Base-by-base conservation (phyloP, 2,888 invertebrate species). In the Eristalis arbustorum region DNA sequence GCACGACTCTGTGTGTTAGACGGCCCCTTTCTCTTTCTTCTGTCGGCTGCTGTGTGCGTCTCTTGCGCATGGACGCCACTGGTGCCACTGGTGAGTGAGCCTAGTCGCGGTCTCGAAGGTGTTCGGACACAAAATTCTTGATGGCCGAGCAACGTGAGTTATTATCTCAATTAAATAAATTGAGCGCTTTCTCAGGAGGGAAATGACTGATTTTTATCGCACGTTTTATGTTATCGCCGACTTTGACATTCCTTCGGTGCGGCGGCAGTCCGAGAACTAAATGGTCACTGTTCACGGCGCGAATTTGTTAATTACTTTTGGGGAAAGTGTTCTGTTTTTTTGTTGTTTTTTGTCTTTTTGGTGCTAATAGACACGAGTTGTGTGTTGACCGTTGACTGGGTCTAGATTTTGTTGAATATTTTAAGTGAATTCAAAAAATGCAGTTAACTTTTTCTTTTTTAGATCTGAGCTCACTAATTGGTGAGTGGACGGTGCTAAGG, bases 101-200 rank as follows among this genome's bases (percentile, higher is more conserved):
- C 75, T 79, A 77, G 72, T 80, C 76, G 71, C 8, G 25, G 67
- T 37, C n/a, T n/a, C 64, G 28, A 63, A 59, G 84, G 84, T 73
- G 81, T 81, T 78, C 49, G 78, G 75, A 74, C 64, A 71, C 78
- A 74, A 18, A 49, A 49, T 49, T 49, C 49, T 49, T 49, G 5
- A 18, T 74, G 78, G 67, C 59, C 68, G 28, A 34, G 28, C 66
- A 62, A 76, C 67, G 57, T 61, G 84, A 84, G 89, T 88, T 84
- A 88, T 88, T 89, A 88, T 88, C 71, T 89, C 89, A 90, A 91
- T 91, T 91, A 90, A 91, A 89, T 90, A 90, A 90, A 91, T 91
- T 91, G 90, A 90, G 90, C 91, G 91, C 91, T 91, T 91, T 91
- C 91, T 91, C 91, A 90, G 90, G 62, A 90, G 90, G 62, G 62